Evolutionary conservation across 2,888 invertebrate species (phyloP), one percentile per base, ranked within the genome.

Genomic region (Clunio marinus): DNA sequence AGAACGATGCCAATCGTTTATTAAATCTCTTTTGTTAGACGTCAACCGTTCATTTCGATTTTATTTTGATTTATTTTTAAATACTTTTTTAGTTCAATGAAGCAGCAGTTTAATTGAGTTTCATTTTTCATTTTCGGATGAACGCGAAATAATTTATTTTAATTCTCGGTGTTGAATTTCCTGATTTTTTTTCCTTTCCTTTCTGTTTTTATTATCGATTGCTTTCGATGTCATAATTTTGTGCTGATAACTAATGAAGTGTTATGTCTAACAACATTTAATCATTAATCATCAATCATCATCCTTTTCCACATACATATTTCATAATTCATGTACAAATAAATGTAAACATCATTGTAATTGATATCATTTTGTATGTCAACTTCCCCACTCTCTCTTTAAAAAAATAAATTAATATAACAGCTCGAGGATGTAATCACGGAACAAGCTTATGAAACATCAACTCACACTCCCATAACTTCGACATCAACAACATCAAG

Each of bases 361-460:
- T n/a, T n/a, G n/a, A n/a, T n/a, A n/a, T n/a, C n/a, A n/a, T n/a
- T n/a, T n/a, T n/a, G n/a, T n/a, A n/a, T n/a, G n/a, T n/a, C n/a
- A n/a, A n/a, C n/a, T n/a, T n/a, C n/a, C n/a, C n/a, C n/a, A n/a
- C n/a, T n/a, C n/a, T n/a, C n/a, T n/a, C n/a, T n/a, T n/a, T n/a
- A n/a, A n/a, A n/a, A n/a, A n/a, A n/a, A 41, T 41, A 10, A 15
- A 41, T 15, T 5, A 8, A 4, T 4, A 4, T 32, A 32, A 32
- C 7, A 41, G 41, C 41, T 37, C 24, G 62, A 41, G 37, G 62
- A 62, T 27, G 27, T 15, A 35, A 7, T 41, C 41, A 62, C 62
- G 37, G 41, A 37, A n/a, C 20, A 13, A 15, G 20, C 13, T n/a
- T 25, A 37, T 37, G 62, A 62, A 41, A 62, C 62, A n/a, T 27